A percentile compares a stretch with the other conserved stretches of the same genome.
phyloP scores from a whole-genome alignment of 2,888 invertebrate genomes.

The Thalpophila matura region DNA sequence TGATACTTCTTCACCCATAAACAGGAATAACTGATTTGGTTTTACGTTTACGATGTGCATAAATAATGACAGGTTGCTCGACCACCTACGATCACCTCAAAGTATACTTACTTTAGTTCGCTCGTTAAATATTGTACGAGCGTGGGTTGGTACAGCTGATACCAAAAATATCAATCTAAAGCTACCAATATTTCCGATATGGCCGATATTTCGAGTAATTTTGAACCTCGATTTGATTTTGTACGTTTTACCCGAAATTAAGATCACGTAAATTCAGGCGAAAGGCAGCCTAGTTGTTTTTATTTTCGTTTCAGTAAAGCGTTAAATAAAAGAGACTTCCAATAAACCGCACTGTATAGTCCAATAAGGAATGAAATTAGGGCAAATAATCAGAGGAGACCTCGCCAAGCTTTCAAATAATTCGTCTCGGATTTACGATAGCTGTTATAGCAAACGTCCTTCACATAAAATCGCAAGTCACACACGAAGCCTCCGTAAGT shows the following conservation, averaged over 20 bases:
- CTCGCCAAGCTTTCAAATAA: constrained; percentile 36
- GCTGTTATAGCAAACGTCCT: constrained; percentile 55
- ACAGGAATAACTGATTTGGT: constrained; percentile 21
- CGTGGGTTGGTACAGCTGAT: constrained; percentile 41
- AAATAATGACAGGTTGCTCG: constrained; percentile 30
- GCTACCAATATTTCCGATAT: constrained; percentile 7
- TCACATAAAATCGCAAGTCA: constrained; percentile 58
- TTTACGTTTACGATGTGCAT: constrained; percentile 21
- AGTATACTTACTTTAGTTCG: constrained; percentile 17
- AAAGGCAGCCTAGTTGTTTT: not conserved
- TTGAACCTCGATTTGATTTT: not conserved
- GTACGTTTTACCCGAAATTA: not conserved
- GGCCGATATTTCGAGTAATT: constrained; percentile 10
- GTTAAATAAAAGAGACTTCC: not conserved
- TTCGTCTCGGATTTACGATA: constrained; percentile 43
- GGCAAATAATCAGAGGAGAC: constrained; percentile 20
- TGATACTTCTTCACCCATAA: constrained; percentile 4
- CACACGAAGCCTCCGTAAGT: constrained; percentile 59
- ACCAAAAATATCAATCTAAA: constrained; percentile 39
- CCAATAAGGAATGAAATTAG: constrained; percentile 31
- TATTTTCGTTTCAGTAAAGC: not conserved
- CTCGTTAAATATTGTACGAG: constrained; percentile 40
- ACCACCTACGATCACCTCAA: constrained; percentile 35
- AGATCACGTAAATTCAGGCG: constrained; percentile 5
- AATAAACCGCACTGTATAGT: constrained; percentile 9